phyloP scores from a whole-genome alignment of 2,888 invertebrate species.

The Phorcus lineatus region DNA sequence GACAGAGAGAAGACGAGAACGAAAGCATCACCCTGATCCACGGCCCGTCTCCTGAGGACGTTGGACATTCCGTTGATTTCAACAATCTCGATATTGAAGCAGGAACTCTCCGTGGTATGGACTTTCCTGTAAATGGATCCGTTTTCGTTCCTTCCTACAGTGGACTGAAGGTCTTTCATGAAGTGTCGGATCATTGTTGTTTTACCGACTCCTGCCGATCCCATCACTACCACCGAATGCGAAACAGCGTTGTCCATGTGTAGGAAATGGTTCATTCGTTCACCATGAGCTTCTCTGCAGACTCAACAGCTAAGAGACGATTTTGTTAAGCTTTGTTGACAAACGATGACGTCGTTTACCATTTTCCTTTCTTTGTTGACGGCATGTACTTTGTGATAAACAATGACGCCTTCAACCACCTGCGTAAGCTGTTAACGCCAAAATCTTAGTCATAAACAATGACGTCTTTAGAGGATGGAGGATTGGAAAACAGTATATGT shows the following conservation, averaged over 20 bases:
- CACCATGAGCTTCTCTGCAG: neutral
- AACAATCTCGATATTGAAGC: neutral
- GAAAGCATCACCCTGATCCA: neutral
- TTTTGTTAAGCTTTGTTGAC: neutral
- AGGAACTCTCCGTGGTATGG: neutral
- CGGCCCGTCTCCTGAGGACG: neutral
- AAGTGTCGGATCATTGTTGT: neutral
- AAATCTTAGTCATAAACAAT: too few species aligned
- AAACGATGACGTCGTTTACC: neutral
- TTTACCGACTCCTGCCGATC: conserved; percentile 5
- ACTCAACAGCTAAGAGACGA: neutral
- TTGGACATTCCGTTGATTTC: neutral
- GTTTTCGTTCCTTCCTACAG: neutral
- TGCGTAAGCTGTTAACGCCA: too few species aligned
- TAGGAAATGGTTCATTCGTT: neutral
- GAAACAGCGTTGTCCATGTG: neutral
- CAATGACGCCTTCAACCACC: neutral
- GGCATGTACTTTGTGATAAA: neutral
- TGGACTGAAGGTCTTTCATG: neutral
- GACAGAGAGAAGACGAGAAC: neutral
- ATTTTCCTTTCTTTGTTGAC: too few species aligned
- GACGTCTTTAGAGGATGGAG: too few species aligned
- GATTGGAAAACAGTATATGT: too few species aligned
- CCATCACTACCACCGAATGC: neutral
- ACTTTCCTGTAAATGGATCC: neutral